Conservation (phyloP, 2,888 invertebrate genomes). For the Pterostichus niger region DNA sequence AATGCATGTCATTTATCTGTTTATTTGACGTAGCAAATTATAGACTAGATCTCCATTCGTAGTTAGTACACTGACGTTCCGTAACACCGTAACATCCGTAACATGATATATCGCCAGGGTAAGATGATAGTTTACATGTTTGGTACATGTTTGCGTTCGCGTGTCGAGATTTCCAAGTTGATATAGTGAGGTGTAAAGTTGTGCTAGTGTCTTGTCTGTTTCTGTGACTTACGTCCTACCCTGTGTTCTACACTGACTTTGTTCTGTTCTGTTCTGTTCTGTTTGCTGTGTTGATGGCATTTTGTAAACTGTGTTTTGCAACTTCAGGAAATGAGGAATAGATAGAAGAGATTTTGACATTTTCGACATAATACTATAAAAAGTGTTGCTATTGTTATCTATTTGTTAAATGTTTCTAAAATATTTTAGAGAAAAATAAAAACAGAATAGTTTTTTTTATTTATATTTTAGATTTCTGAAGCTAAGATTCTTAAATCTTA, state of each 20-base stretch:
- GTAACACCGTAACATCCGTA: background rate
- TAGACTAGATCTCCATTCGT: too few species aligned
- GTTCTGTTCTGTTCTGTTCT: constrained; percentile 7
- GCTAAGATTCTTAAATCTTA: too few species aligned
- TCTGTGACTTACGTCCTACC: background rate
- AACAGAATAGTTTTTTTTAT: too few species aligned
- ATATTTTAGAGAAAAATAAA: too few species aligned
- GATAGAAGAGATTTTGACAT: too few species aligned
- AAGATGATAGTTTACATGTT: constrained; percentile 40
- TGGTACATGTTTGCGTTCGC: constrained; percentile 24
- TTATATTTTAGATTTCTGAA: too few species aligned
- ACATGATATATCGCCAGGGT: constrained; percentile 38
- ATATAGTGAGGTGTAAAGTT: constrained; percentile 33
- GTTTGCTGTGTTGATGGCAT: background rate
- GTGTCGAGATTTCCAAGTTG: constrained; percentile 29
- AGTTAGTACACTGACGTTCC: background rate
- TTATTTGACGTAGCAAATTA: too few species aligned
- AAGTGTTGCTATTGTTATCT: too few species aligned
- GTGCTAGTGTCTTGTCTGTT: background rate
- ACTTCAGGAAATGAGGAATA: background rate
- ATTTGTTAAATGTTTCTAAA: too few species aligned
- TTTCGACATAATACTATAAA: too few species aligned
- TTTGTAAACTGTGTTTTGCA: background rate
- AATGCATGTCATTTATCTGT: too few species aligned
- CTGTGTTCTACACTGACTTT: background rate